Evolutionary conservation across 2,797 vertebrate species (phyloP).

Genomic region (Parambassis ranga): DNA sequence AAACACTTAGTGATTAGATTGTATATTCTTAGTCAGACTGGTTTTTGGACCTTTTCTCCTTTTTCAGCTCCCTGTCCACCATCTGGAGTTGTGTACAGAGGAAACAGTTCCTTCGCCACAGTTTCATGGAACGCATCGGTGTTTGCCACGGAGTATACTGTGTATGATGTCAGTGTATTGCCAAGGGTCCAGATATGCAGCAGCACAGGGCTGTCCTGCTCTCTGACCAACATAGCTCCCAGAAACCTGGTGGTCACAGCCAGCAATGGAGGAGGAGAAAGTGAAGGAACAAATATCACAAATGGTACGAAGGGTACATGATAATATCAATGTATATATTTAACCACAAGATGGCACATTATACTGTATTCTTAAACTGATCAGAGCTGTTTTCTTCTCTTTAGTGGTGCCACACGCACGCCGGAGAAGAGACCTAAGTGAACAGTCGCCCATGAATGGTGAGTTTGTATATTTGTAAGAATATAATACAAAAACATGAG

Average conservation of each 20-base stretch:
- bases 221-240: conserved; percentile 34
- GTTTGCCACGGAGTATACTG: conserved; percentile 62
- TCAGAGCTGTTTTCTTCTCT: background rate
- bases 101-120: conserved; percentile 29
- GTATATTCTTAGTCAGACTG: no score
- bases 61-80: conserved; percentile 79
- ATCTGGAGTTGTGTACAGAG: conserved; percentile 36
- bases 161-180: conserved; percentile 47
- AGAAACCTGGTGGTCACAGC: conserved; percentile 67
- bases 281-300: conserved; percentile 32
- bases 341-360: background rate
- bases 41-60: background rate
- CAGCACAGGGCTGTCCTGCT: conserved; percentile 65
- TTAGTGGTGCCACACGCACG: conserved; percentile 16
- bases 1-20: no score
- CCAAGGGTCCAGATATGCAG: conserved; percentile 59
- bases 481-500: no score
- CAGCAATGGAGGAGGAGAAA: conserved; percentile 75
- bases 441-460: conserved; percentile 26
- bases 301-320: conserved; percentile 54
- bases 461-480: conserved; percentile 10
- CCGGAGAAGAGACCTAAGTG: conserved; percentile 55
- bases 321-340: no score
- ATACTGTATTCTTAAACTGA: background rate
- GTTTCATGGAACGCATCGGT: conserved; percentile 71